Evolutionary conservation across 2,797 vertebrate genomes (phyloP).

Genomic region (Chloroceryle amazona): DNA sequence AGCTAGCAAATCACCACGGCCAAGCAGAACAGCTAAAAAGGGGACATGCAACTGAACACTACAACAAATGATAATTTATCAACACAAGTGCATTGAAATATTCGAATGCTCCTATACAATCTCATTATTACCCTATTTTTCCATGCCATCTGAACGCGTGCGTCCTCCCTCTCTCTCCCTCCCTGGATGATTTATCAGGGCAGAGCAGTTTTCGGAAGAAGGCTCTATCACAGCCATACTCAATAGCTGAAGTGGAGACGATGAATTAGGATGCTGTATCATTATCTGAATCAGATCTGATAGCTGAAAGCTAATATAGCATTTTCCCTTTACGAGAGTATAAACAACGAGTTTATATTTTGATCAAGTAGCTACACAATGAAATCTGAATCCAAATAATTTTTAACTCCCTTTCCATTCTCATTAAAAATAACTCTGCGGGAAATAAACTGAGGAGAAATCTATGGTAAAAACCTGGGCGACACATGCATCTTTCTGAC

Average conservation of each 20-base stretch:
- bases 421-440: conserved; percentile 25
- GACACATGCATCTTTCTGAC: conserved; percentile 13
- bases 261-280: conserved; percentile 47
- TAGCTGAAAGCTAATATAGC: conserved; percentile 27
- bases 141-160: neutral
- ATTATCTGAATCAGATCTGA: conserved; percentile 57
- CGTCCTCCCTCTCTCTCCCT: neutral
- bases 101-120: neutral
- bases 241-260: neutral
- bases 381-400: conserved; percentile 51
- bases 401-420: conserved; percentile 44
- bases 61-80: conserved; percentile 40
- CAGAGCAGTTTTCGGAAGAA: conserved; percentile 10
- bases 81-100: neutral
- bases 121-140: conserved; percentile 36
- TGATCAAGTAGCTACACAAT: conserved; percentile 56
- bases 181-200: conserved; percentile 31
- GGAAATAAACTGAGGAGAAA: conserved; percentile 50
- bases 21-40: neutral
- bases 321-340: conserved; percentile 7
- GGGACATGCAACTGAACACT: neutral
- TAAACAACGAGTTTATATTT: conserved; percentile 40
- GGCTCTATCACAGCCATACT: neutral
- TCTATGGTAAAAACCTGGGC: neutral
- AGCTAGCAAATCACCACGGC: neutral